Conservation (phyloP, 2,797 vertebrate species). For the Setipinna tenuifilis region DNA sequence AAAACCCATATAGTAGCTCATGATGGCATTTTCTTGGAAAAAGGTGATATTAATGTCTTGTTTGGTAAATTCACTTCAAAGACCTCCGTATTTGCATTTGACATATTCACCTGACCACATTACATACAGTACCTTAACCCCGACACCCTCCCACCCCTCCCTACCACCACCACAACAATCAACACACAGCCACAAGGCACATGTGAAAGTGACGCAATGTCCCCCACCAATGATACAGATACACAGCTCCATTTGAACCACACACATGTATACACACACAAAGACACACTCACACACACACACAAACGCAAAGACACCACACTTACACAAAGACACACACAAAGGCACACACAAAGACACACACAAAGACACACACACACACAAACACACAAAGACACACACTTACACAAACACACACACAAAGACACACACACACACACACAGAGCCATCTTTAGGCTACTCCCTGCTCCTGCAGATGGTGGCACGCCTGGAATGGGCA, state of each 20-base stretch:
- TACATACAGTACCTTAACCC: too few relatives aligned
- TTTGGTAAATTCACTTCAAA: too few relatives aligned
- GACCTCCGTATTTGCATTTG: too few relatives aligned
- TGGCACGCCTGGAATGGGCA: neutral
- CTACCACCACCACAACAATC: too few relatives aligned
- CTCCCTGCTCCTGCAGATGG: conserved; percentile 21
- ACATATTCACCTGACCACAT: too few relatives aligned
- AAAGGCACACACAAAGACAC: neutral
- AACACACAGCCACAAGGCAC: too few relatives aligned
- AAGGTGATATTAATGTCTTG: too few relatives aligned
- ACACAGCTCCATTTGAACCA: neutral
- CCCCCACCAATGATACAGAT: too few relatives aligned
- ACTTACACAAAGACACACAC: neutral
- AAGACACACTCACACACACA: neutral
- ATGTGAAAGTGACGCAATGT: too few relatives aligned
- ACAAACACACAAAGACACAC: neutral
- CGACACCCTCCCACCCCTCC: too few relatives aligned
- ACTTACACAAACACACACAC: neutral
- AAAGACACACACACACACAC: neutral
- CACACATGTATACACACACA: neutral
- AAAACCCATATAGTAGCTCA: too few relatives aligned
- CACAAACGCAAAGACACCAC: neutral
- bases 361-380: neutral
- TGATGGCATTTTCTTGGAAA: too few relatives aligned
- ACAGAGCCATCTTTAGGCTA: conserved; percentile 2